Evolutionary conservation across 2,113 vertebrate genomes (phyloP), one percentile per base, ranked within the genome.

Genomic region (Mellivora capensis): DNA sequence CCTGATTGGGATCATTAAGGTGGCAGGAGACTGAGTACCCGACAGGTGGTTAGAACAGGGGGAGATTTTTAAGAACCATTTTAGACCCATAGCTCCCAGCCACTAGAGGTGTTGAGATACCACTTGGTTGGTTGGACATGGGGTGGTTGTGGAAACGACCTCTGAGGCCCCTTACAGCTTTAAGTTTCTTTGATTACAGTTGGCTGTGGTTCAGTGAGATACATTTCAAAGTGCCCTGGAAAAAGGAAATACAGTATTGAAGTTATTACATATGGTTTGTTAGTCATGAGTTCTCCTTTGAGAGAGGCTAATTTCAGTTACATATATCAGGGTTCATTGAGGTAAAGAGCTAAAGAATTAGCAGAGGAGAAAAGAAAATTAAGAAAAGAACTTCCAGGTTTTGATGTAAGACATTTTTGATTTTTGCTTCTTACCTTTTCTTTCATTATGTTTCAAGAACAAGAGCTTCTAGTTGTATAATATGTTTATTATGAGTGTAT

Each of bases 351-450:
- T 79, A 44, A 94, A 29, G 29, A 80, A 93, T 84, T 96, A 62
- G 10, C 42, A 96, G 83, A 87, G 49, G 37, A 85, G 42, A 90
- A 92, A 62, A 88, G 20, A 91, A 88, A 52, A 52, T 17, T 52
- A 52, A 85, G 42, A 93, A 94, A 62, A 88, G 20, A 91, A 88
- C n/a, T 74, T 89, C 39, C 20, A 85, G n/a, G 12, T 89, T 85
- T 89, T 77, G 14, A 88, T 85, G 6, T 71, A 83, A 87, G 37
- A 83, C 34, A 42, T 62, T 87, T 87, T 91, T 74, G 12, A 61
- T 80, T 81, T 97, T 94, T 94, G 29, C n/a, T 52, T 90, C 52
- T 96, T 95, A 87, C 37, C 20, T 93, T 91, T 95, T 76, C 37
- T 84, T 64, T 12, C 42, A 20, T 88, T 81, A 57, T 76, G 52